Base-by-base conservation (phyloP, 2,888 invertebrate species). In the Mythimna ferrago region DNA sequence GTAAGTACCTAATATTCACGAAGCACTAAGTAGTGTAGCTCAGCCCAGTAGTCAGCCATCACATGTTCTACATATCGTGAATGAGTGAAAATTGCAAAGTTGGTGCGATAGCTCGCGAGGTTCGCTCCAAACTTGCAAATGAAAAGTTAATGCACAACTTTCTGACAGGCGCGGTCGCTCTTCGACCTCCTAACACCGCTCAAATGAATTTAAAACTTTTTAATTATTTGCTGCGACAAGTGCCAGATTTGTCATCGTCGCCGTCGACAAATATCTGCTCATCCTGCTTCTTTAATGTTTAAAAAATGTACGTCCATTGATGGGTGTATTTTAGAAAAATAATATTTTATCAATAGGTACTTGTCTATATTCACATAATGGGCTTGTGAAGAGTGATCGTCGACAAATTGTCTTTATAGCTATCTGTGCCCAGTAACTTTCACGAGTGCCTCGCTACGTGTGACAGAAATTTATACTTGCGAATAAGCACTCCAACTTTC, bases 61-160 rank as follows among this genome's bases (percentile, higher is more conserved):
- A 81, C 84, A 84, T 81, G 80, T 78, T 88, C 88, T 89, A 89
- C 88, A 89, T 90, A 88, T 90, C 86, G 88, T 86, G 88, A 90
- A 89, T 90, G 84, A 87, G 84, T 87, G 83, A 86, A 89, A 90
- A 91, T 91, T 86, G 88, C 87, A 81, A 91, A 94, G 92, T 93
- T 92, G 82, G 68, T 70, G 78, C 86, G 88, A 90, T 89, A 88
- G 91, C 89, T 89, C 76, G 87, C 86, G 89, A 89, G 90, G 86
- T 90, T 92, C 89, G 89, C 87, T 89, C 88, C 85, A 89, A 94
- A 94, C 92, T 94, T 94, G 92, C 92, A 94, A 94, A 95, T 95
- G 94, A 94, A 94, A 95, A 94, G 94, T 94, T 94, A 94, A 94
- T 92, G 93, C 90, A 87, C 89, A 94, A 94, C 90, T 94, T 94